phyloP scores from a whole-genome alignment of 2,888 invertebrate genomes.

The Mycogona germanica region DNA sequence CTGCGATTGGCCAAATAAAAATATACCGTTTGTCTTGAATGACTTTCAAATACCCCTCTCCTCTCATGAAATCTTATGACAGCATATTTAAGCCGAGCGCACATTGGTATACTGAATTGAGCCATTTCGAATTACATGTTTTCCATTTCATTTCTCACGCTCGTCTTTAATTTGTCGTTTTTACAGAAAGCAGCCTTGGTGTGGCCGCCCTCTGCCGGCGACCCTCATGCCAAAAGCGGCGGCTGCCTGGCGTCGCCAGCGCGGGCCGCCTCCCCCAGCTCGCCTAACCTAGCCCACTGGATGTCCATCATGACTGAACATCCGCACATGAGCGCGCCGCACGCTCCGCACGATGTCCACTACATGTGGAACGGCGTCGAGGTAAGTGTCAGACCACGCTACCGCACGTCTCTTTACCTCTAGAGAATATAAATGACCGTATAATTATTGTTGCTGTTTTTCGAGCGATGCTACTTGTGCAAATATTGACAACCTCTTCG shows the following conservation, averaged over 20 bases:
- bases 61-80: too few relatives aligned
- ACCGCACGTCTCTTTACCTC: too few relatives aligned
- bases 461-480: too few relatives aligned
- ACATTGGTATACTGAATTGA: too few relatives aligned
- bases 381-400: constrained; percentile 29
- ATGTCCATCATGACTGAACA: constrained; percentile 96
- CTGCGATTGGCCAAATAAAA: too few relatives aligned
- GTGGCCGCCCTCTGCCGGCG: constrained; percentile 48
- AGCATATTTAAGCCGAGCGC: too few relatives aligned
- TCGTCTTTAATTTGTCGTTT: constrained; percentile 6
- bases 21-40: too few relatives aligned
- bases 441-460: too few relatives aligned
- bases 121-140: too few relatives aligned
- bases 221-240: constrained; percentile 35
- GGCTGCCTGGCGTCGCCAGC: constrained; percentile 21
- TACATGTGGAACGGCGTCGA: constrained; percentile 45
- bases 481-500: too few relatives aligned
- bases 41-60: too few relatives aligned
- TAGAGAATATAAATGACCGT: too few relatives aligned
- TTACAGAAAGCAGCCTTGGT: constrained; percentile 44
- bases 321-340: constrained; percentile 49
- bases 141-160: background rate
- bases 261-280: constrained; percentile 23
- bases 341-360: constrained; percentile 50
- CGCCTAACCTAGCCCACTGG: constrained; percentile 65